phyloP scores from a whole-genome alignment of 92 coral and sea anemone species.

The Siderastrea siderea region DNA sequence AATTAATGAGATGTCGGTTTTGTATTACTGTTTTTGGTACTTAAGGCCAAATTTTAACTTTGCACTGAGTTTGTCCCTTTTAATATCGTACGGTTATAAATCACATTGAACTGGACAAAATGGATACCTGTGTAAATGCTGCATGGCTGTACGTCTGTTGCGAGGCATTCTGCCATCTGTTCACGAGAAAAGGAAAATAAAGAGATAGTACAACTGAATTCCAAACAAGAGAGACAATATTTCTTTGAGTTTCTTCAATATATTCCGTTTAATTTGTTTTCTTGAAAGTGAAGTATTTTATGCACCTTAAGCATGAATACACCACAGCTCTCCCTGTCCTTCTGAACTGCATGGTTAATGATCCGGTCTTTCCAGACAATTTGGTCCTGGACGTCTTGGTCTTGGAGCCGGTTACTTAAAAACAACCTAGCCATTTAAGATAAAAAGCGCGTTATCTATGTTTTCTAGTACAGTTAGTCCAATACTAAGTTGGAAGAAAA shows the following conservation, averaged over 20 bases:
- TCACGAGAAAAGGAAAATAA: background rate
- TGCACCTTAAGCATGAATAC: slow-evolving; percentile 1
- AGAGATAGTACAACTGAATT: background rate
- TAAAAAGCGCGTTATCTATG: background rate
- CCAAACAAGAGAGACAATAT: too few relatives aligned
- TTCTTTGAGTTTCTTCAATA: background rate
- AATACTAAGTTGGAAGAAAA: too few relatives aligned
- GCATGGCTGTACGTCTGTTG: background rate
- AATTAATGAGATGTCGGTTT: background rate
- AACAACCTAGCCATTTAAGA: background rate
- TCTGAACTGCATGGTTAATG: background rate
- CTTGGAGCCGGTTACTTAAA: background rate
- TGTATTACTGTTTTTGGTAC: background rate
- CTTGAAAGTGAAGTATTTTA: background rate
- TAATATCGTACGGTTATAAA: too few relatives aligned
- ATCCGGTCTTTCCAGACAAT: background rate
- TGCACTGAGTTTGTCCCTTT: too few relatives aligned
- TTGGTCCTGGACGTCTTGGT: background rate
- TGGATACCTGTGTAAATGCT: background rate
- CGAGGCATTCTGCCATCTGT: slow-evolving; percentile 1
- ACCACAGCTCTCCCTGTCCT: background rate
- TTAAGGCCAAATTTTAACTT: background rate
- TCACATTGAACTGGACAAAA: background rate
- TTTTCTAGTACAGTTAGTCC: background rate
- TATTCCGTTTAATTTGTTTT: background rate